Base-by-base conservation (phyloP, 2,113 vertebrate species). In the Gymnarchus niloticus region DNA sequence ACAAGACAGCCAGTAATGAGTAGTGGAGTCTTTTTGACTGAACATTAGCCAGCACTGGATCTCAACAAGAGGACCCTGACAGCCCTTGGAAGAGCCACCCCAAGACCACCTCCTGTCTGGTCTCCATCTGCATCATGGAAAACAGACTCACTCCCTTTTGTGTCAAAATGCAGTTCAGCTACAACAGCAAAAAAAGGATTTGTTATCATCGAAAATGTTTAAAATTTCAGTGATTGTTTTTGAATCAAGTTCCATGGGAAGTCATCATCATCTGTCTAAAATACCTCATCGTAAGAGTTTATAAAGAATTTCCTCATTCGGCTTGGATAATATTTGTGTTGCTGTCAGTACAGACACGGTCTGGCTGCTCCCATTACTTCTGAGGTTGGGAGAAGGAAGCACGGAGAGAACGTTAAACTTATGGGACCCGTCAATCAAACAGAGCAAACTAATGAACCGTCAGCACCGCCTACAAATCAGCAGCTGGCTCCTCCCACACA, bases 281-380 rank as follows among this genome's bases (percentile, higher is more conserved):
- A 91, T 91, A 91, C 92, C 92, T 91, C 89, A 92, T 92, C 91
- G 90, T 91, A 87, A 81, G 87, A 91, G 88, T 90, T 89, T 89
- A 89, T 89, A 86, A 93, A 92, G 91, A 92, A 93, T 91, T 91
- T 93, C 90, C 91, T 92, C 88, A 85, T 83, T 86, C 78, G 85
- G 90, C 89, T 91, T 87, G 89, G 91, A 92, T 90, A 93, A 93
- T 93, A 92, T 94, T 93, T 92, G 90, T 92, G 90, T 87, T 92
- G 89, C 89, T 92, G 90, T 92, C 88, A 89, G 87, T 56, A 86
- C 90, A 89, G 90, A 91, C 91, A 90, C 80, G 33, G 2, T 5
- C 6, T 51, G 33, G 69, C 73, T 73, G 37, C 84, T 57, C 73
- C 69, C 73, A 54, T 37, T 46, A 77, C 33, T 78, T 33, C 81